Evolutionary conservation across 2,888 invertebrate genomes (phyloP), one percentile per base, ranked within the genome.

Genomic region (Aphidius colemani): DNA sequence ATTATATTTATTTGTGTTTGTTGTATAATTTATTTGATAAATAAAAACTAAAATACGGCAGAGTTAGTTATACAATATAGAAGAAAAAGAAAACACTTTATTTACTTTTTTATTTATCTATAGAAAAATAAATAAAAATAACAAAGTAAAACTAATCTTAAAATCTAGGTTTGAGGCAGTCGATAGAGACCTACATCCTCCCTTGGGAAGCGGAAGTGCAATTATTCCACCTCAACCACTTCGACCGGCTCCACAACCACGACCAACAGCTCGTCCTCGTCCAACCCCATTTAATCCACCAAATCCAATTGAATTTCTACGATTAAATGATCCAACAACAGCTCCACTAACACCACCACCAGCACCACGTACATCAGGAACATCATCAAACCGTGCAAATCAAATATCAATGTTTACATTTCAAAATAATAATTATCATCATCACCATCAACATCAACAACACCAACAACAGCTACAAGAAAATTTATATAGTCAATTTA

Each of bases 201-300:
- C 81, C n/a, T 64, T 75, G 41, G 70, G 74, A 8, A 70, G 66
- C 57, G 71, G 71, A 63, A 70, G 73, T 66, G 70, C 77, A 51
- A 88, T 30, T 30, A 30, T 89, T 73, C 89, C 89, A 6, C 89
- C 89, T 4, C 89, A 89, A 72, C 89, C 89, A 0, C 75, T 89
- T 65, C 80, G 89, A 59, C 88, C 89, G 6, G 88, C 89, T 9
- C 88, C 89, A 1, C 79, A 81, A 61, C 76, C 78, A 39, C 74
- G 73, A 46, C 64, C 78, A 53, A 78, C 74, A 3, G 72, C 77
- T 43, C 77, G 81, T 49, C 78, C 81, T 7, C 72, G 81, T 62
- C 81, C 81, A 8, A 77, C 81, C 18, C 81, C 81, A 2, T 70
- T 82, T 48, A 77, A 78, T 11, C 69, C 80, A 4, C 66, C 77